Conservation (phyloP, 2,797 vertebrate species). For the Dromococcyx pavoninus region DNA sequence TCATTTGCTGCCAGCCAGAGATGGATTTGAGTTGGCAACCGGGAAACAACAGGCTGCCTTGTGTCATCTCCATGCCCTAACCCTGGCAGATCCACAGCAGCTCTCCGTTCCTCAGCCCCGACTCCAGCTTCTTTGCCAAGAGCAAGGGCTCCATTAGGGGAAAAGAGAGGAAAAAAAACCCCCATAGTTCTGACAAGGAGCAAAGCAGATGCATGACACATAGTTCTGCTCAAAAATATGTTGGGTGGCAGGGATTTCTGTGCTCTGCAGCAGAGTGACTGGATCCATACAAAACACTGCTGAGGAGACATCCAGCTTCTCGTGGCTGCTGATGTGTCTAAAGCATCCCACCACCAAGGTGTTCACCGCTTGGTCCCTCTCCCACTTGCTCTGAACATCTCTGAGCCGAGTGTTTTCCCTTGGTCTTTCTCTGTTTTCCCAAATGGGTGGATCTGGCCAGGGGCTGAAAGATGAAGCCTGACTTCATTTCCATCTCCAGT, state of each 20-base stretch:
- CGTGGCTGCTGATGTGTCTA: accelerated
- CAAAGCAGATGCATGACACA: not conserved
- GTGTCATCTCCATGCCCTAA: not conserved
- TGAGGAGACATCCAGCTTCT: not conserved
- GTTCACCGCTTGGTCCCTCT: not conserved
- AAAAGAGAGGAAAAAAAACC: not conserved
- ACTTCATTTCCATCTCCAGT: not conserved
- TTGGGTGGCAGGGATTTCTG: not conserved
- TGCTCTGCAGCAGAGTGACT: not conserved
- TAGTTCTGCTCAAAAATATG: not conserved
- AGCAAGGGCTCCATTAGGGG: not conserved
- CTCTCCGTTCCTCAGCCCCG: not conserved
- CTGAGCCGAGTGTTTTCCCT: not conserved
- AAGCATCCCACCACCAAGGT: not conserved
- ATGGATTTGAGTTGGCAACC: not conserved
- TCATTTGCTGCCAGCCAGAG: not conserved
- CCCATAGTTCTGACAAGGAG: not conserved
- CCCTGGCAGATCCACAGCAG: accelerated
- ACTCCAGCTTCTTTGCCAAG: not conserved
- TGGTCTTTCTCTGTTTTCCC: not conserved
- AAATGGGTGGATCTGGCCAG: not conserved
- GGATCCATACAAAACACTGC: not conserved
- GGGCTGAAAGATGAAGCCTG: not conserved
- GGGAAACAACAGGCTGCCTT: not conserved
- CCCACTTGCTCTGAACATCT: not conserved